Percentiles rank a stretch among this genome's conserved stretches.
Evolutionary conservation across 2,888 invertebrate species (phyloP).

Genomic region (Aleiodes leptofemur): DNA sequence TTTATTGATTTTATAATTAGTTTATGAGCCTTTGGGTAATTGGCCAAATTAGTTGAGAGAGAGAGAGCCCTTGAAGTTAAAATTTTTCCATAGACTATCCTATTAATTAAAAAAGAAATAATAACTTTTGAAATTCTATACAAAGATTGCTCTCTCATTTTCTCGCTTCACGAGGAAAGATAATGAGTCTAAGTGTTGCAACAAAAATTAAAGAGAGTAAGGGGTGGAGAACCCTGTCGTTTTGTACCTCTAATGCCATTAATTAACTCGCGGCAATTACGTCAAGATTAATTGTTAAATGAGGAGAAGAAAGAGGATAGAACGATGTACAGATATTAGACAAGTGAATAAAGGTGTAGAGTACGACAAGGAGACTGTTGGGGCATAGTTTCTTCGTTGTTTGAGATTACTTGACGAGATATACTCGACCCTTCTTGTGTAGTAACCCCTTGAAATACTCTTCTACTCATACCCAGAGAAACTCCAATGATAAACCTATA

Average conservation of each 20-base stretch:
- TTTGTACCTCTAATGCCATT: conserved; percentile 60
- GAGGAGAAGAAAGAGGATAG: conserved; percentile 52
- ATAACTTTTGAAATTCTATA: conserved; percentile 2
- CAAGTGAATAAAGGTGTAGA: conserved; percentile 13
- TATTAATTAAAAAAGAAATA: not conserved
- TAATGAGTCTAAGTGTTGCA: conserved; percentile 64
- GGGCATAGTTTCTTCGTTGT: conserved; percentile 45
- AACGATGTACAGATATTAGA: conserved; percentile 10
- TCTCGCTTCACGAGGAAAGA: conserved; percentile 56
- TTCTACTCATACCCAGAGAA: not conserved
- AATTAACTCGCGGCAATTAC: conserved; percentile 67
- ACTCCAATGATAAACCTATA: conserved; percentile 9
- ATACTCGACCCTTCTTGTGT: conserved; percentile 43
- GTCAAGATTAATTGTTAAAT: conserved; percentile 63
- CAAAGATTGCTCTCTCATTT: not conserved
- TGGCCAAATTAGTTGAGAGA: too few species aligned
- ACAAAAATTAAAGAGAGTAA: not conserved
- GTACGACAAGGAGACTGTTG: conserved; percentile 14
- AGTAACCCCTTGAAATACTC: not conserved
- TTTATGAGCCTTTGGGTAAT: not conserved
- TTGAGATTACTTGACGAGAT: conserved; percentile 40
- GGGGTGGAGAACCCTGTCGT: conserved; percentile 47
- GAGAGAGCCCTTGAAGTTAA: not conserved
- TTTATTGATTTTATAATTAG: not conserved
- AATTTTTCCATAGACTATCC: not conserved